Base-by-base conservation (phyloP, 1,140 invertebrate species). In the Drosophila busckii region DNA sequence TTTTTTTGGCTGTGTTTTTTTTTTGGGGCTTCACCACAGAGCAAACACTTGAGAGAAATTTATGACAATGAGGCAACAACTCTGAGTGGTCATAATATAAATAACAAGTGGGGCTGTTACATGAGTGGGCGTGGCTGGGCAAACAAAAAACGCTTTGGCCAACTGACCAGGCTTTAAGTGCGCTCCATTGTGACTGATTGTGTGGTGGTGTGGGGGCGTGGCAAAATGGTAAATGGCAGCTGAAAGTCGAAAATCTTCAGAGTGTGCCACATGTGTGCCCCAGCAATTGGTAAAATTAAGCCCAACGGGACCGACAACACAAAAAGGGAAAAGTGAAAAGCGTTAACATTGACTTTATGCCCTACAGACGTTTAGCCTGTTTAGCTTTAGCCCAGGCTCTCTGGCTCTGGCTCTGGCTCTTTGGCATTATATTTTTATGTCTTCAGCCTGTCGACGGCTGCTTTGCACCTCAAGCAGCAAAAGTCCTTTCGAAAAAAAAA, bases 41-140 rank as follows among this genome's bases (percentile, higher is more conserved):
- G 75, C 69, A 82, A 82, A 82, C 75, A 82, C 75, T 82, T 70
- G 75, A 48, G 41, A n/a, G 32, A 75, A 82, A 82, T 82, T 82
- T 82, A 82, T 82, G 75, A 82, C 75, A 82, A 82, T 82, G 76
- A 69, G 75, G 50, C 69, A 82, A 82, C 76, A 82, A 62, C 75
- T 70, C 69, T 62, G 69, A 82, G 75, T 80, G 75, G 64, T 70
- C 73, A 75, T 80, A 82, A 82, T 75, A 82, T 82, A 75, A 82
- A 82, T 82, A 82, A 82, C 69, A 82, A 82, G 64, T 41, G 28
- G 76, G 76, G 52, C 75, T 52, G 44, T 63, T 32, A 44, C 67
- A 56, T 37, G 37, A 32, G 15, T 58, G 62, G 70, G 64, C 69
- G 65, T 63, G 60, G 55, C 44, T 45, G 9, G n/a, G 16, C 12